A percentile compares a stretch with the other conserved stretches of the same genome.
Evolutionary conservation across 2,113 vertebrate species (phyloP).

Genomic region (Cyprinodon tularosa): DNA sequence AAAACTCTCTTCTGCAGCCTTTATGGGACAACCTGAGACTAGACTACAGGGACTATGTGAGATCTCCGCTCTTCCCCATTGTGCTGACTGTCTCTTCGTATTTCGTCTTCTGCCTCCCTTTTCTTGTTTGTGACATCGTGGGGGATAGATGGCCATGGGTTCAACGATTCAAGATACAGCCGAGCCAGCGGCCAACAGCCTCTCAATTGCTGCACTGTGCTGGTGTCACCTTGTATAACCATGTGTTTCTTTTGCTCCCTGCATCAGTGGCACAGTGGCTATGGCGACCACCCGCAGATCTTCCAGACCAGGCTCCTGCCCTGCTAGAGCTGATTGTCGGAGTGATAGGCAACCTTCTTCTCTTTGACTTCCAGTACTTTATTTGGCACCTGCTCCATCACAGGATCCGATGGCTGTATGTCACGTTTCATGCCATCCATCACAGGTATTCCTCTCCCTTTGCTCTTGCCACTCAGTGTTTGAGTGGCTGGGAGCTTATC

Average conservation of each 20-base stretch:
- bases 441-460: constrained; percentile 74
- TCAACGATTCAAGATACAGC: constrained; percentile 77
- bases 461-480: constrained; percentile 76
- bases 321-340: constrained; percentile 70
- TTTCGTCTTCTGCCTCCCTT: constrained; percentile 73
- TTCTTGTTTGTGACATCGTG: constrained; percentile 74
- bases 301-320: constrained; percentile 70
- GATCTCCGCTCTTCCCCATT: constrained; percentile 77
- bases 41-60: constrained; percentile 70
- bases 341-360: constrained; percentile 71
- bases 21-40: constrained; percentile 73
- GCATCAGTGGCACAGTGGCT: constrained; percentile 77
- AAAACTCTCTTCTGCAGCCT: constrained; percentile 69
- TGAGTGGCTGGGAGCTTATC: constrained; percentile 75
- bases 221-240: constrained; percentile 77
- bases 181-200: constrained; percentile 50
- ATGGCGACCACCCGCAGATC: constrained; percentile 77
- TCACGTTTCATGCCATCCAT: constrained; percentile 79
- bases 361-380: constrained; percentile 83
- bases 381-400: constrained; percentile 81
- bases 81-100: constrained; percentile 77
- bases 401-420: constrained; percentile 76
- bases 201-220: constrained; percentile 71
- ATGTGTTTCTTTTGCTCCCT: constrained; percentile 77
- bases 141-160: constrained; percentile 67